Evolutionary conservation across 2,797 vertebrate species (phyloP).

Genomic region (Apodemus agrarius): DNA sequence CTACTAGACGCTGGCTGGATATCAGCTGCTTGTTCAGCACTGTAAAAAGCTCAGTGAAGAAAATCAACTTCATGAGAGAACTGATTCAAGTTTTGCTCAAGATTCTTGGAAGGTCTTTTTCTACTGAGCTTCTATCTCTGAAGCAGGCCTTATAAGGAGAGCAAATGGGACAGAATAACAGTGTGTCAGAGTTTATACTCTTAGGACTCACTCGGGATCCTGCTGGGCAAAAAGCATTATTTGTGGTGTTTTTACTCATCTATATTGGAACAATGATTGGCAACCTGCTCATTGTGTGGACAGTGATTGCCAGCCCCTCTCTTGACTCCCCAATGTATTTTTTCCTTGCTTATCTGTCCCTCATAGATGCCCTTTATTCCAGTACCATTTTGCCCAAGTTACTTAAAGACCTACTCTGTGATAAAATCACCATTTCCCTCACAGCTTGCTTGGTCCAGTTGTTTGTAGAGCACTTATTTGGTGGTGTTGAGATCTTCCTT

Average conservation of each 20-base stretch:
- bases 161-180: not conserved
- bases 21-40: not conserved
- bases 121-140: not conserved
- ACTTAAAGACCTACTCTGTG: not conserved
- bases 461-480: not conserved
- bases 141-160: not conserved
- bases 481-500: not conserved
- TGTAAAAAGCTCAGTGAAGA: not conserved
- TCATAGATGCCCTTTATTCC: not conserved
- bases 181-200: not conserved
- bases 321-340: not conserved
- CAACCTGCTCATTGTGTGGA: not conserved
- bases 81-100: not conserved
- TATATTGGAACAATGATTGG: conserved; percentile 6
- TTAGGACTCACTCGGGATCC: not conserved
- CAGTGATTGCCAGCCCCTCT: not conserved
- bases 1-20: not conserved
- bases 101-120: not conserved
- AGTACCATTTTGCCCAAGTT: not conserved
- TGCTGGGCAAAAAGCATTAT: not conserved
- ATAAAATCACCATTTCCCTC: not conserved
- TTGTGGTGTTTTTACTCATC: not conserved
- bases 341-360: not conserved
- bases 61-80: not conserved
- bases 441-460: not conserved